Base-by-base conservation (phyloP, 2,113 vertebrate genomes). In the Oncorhynchus tshawytscha region DNA sequence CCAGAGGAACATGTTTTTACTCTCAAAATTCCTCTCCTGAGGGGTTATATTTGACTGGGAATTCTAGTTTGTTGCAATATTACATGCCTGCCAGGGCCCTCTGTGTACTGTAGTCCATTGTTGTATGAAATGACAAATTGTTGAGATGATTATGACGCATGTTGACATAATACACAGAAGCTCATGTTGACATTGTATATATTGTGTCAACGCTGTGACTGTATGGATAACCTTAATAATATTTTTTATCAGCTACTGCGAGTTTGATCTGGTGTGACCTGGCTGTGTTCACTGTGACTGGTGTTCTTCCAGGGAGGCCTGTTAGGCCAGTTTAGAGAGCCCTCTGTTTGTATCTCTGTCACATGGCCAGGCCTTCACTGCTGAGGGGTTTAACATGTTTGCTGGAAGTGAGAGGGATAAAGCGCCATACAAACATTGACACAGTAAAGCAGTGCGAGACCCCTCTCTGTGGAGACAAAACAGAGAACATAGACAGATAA, bases 391-490 rank as follows among this genome's bases (percentile, higher is more conserved):
- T 79, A 76, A 72, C 76, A 34, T 66, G 81, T 73, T 73, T 82
- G 84, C 78, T 78, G 74, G 76, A 81, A 84, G 81, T 48, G 76
- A 80, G 78, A 75, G 71, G 79, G 85, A 86, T 86, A 77, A 86
- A 85, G 75, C 71, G 77, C 80, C 70, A 0, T 51, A 71, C 85
- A 90, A 90, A 91, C 86, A 91, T 91, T 89, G 80, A 83, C 83
- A 76, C 78, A 75, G 81, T 57, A 82, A 81, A 85, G 82, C 77
- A 79, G 86, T 67, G 39, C 51, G 71, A 84, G 86, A 82, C 78
- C 51, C 51, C 74, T 84, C 72, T 83, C 79, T 25, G 82, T 12
- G 12, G 76, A 82, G 82, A 82, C 84, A 72, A 82, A 89, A 77
- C 76, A 77, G 24, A 27, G 74, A 74, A 81, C 83, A 82, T 0